A percentile compares a stretch with the other conserved stretches of the same genome.
Evolutionary conservation across 2,113 vertebrate species (phyloP).

Genomic region (Forbesichthys papilliferus): DNA sequence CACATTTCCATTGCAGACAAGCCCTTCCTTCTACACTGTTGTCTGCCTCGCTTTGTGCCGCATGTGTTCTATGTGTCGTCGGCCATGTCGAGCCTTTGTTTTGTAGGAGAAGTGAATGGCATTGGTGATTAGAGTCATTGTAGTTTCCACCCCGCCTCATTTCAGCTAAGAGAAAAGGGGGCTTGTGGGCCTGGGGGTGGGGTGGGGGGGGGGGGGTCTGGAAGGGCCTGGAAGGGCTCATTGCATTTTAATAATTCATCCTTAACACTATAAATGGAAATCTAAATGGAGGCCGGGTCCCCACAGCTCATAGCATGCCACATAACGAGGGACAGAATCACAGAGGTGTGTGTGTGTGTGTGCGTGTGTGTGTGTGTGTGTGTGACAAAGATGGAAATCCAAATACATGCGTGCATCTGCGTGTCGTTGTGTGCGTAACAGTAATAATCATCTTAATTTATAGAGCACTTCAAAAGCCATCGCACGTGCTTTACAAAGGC

Average conservation of each 20-base stretch:
- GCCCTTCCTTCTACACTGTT: conserved; percentile 31
- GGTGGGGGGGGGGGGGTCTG: not conserved
- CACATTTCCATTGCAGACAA: conserved; percentile 60
- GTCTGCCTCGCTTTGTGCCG: conserved; percentile 8
- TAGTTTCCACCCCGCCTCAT: conserved; percentile 36
- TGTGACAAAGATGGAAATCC: not conserved
- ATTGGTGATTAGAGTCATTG: conserved; percentile 36
- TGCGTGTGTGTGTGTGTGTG: conserved; percentile 15
- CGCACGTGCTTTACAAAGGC: too few relatives aligned
- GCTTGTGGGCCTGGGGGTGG: not conserved
- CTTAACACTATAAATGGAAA: conserved; percentile 53
- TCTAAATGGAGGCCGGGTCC: conserved; percentile 39
- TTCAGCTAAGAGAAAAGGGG: conserved; percentile 39
- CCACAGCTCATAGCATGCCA: conserved; percentile 27
- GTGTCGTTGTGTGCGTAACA: not conserved
- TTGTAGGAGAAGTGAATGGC: conserved; percentile 25
- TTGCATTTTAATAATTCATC: conserved; percentile 58
- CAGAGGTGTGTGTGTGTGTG: not conserved
- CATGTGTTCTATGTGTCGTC: not conserved
- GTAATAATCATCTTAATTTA: too few relatives aligned
- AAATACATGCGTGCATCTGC: not conserved
- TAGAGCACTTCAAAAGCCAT: too few relatives aligned
- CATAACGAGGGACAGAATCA: conserved; percentile 39
- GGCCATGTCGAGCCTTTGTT: conserved; percentile 31
- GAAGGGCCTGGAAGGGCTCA: conserved; percentile 3